Evolutionary conservation across 2,797 vertebrate genomes (phyloP), one percentile per base, ranked within the genome.

Genomic region (Alauda arvensis): DNA sequence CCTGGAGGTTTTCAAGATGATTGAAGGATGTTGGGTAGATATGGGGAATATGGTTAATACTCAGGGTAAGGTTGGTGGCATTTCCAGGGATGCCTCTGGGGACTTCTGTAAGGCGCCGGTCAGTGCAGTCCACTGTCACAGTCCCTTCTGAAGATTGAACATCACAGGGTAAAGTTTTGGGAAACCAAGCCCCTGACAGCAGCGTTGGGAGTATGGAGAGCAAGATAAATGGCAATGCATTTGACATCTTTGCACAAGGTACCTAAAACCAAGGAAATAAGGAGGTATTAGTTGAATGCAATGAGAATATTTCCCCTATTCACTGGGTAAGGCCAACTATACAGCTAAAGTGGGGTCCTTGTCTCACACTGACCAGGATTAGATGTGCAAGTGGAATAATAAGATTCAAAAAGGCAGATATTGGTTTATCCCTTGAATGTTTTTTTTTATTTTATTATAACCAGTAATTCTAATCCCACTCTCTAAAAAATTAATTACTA

Each of bases 161-260:
- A 24, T 99, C 96, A 93, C 99, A 99, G 9, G 98, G 98, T 69
- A 99, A 96, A 60, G 97, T 98, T 97, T 99, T 99, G 26, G 98
- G 98, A 94, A 98, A 99, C 94, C 96, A 97, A 75, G 94, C 40
- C 40, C 63, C 92, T 34, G 95, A 96, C 63, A 96, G 86, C 49
- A 95, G 69, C 52, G 83, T 57, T 3, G 92, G 94, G 93, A 97
- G 95, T 24, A 96, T n/a, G 43, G 91, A 95, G 68, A 95, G 90
- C 43, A 95, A 93, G 85, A 97, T 81, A 61, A 97, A 57, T 9
- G 93, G 55, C 78, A 97, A 53, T 21, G 53, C 77, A 52, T 78
- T 91, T 74, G 65, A 18, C 42, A 56, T 89, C 84, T 77, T 88
- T 82, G 42, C 55, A 57, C 33, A 26, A 26, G 55, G 55, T 37